Evolutionary conservation across 92 coral and sea anemone species (phyloP), one percentile per base, ranked within the genome.

Genomic region (Siderastrea radians): DNA sequence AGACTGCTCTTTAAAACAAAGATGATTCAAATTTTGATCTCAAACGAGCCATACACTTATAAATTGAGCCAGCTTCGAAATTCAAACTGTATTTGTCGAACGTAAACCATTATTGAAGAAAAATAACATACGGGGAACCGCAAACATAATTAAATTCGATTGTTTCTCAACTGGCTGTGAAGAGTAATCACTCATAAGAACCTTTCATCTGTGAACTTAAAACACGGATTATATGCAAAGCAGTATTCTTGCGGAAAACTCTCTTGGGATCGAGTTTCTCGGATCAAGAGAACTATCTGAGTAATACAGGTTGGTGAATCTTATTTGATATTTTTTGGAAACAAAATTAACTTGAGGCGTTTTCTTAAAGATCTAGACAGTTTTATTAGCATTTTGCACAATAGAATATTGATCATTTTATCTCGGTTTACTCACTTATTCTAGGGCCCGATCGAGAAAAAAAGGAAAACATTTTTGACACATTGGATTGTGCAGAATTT

Each of bases 101-200:
- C n/a, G 47, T 48, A 62, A 14, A 62, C 2, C 55, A 59, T 46
- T 77, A 60, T 58, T 60, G 73, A 38, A 64, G 5, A 52, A 49
- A 63, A 48, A 79, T 49, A 64, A 78, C 73, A 79, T 79, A 63
- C 83, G 83, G 72, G 72, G 60, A 79, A 49, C 50, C 48, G 15
- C 49, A 45, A 64, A 63, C 49, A 6, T 49, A 79, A 63, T 79
- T 61, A 1, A 48, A 63, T 78, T 46, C 14, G n/a, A 10, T n/a
- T 49, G 49, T 79, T 26, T 66, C 14, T 63, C 50, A 48, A 48
- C 60, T 14, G 71, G 53, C 52, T 38, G 46, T 7, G 15, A 78
- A 17, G 58, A 17, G 58, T n/a, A 16, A 78, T 49, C 69, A 1
- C 16, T 72, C 19, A 10, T n/a, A 3, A 6, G 43, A 57, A 76